Conservation (phyloP, 2,797 vertebrate genomes). For the Syngnathus rostellatus region DNA sequence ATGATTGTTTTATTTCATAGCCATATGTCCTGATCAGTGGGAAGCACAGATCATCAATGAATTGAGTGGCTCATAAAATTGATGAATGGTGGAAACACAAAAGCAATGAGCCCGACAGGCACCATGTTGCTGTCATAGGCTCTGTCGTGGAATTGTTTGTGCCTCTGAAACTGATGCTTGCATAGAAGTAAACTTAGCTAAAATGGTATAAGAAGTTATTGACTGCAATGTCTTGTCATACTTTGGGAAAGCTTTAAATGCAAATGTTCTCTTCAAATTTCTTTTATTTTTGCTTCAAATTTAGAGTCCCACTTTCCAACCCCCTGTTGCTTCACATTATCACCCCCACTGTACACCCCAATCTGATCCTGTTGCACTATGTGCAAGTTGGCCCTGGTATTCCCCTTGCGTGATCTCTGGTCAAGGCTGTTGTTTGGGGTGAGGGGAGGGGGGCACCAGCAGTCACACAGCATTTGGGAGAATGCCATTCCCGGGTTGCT, state of each 20-base stretch:
- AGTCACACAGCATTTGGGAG: conserved; percentile 42
- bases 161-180: conserved; percentile 10
- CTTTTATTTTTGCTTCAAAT: conserved; percentile 15
- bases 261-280: not conserved
- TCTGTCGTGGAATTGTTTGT: conserved; percentile 12
- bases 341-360: not conserved
- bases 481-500: conserved; percentile 53
- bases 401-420: conserved; percentile 42
- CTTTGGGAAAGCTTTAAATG: not conserved
- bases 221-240: not conserved
- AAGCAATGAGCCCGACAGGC: conserved; percentile 67
- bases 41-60: conserved; percentile 84
- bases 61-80: conserved; percentile 83
- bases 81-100: conserved; percentile 76
- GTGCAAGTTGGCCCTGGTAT: conserved; percentile 53
- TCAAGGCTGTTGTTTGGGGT: conserved; percentile 35
- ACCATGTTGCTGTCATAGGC: conserved; percentile 34
- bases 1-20: conserved; percentile 82
- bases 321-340: not conserved
- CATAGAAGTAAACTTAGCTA: conserved; percentile 5
- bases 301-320: conserved; percentile 2
- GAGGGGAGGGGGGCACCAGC: conserved; percentile 17
- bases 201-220: not conserved
- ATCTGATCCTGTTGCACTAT: conserved; percentile 26
- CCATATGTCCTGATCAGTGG: conserved; percentile 76